Evolutionary conservation across 2,113 vertebrate species (phyloP).

Genomic region (Corythornis madagascariensis): DNA sequence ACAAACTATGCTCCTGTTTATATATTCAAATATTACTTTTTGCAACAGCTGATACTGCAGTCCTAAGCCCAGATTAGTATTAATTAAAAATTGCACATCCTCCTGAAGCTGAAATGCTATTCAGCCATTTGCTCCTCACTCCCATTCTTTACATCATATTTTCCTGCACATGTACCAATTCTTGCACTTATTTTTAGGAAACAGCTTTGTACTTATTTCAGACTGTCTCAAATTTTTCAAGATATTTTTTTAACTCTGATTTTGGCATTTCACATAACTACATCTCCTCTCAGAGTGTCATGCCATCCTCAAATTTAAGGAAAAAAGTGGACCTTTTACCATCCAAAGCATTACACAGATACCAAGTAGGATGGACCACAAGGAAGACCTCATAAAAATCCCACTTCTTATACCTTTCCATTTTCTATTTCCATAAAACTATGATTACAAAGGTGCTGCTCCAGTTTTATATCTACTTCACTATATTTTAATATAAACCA

Average conservation of each 20-base stretch:
- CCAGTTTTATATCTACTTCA: not conserved
- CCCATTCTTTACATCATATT: not conserved
- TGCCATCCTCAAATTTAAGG: not conserved
- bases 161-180: not conserved
- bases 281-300: not conserved
- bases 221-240: not conserved
- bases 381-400: not conserved
- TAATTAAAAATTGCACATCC: not conserved
- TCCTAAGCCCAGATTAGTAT: not conserved
- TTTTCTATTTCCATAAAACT: not conserved
- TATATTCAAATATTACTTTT: not conserved
- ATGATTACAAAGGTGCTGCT: not conserved
- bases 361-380: not conserved
- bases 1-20: not conserved
- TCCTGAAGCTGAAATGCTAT: not conserved
- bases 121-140: not conserved
- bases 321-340: fast-evolving
- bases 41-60: not conserved
- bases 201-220: not conserved
- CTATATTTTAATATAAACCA: not conserved
- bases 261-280: not conserved
- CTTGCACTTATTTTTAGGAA: not conserved
- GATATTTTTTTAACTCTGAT: not conserved
- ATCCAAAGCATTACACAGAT: not conserved
- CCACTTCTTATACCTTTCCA: not conserved